Evolutionary conservation across 2,888 invertebrate genomes (phyloP), one percentile per base, ranked within the genome.

Genomic region (Augiades crinisus): DNA sequence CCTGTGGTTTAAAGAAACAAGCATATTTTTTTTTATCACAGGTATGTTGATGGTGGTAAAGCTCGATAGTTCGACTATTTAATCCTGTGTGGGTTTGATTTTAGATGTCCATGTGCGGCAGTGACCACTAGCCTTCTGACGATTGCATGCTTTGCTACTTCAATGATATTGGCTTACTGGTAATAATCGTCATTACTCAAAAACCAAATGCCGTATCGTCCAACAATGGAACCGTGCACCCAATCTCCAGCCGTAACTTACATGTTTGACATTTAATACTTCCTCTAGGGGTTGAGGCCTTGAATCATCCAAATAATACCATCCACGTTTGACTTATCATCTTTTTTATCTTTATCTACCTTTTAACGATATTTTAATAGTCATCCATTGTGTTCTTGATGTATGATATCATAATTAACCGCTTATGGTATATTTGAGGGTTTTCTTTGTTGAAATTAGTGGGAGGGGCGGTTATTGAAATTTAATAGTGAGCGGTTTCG

Each of bases 361-460:
- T 68, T 68, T 68, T 65, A 72, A 80, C 66, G 70, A 72, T 67
- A 67, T 70, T 72, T 77, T 77, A 81, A 81, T 74, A 72, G 65
- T 47, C 54, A 37, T 40, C 54, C 61, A 60, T 67, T 72, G 59
- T 62, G 46, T 60, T 67, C 69, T 77, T 87, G 85, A 87, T 86
- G 75, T 79, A 87, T 68, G 83, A 87, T 70, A 67, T 87, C 87
- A 81, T 87, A 87, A 87, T 87, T 87, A 87, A 85, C 81, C 41
- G 7, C n/a, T 44, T 57, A 72, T 65, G 75, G 81, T 67, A 51
- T 60, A 24, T 55, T 61, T 38, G 50, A 43, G 44, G 50, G 54
- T 14, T 7, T n/a, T 33, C 52, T 46, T 50, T 54, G 36, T 37
- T 24, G n/a, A 44, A 41, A 52, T 37, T 37, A 46, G 47, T 51